phyloP scores from a whole-genome alignment of 1,140 invertebrate genomes.

The Octopus sinensis region DNA sequence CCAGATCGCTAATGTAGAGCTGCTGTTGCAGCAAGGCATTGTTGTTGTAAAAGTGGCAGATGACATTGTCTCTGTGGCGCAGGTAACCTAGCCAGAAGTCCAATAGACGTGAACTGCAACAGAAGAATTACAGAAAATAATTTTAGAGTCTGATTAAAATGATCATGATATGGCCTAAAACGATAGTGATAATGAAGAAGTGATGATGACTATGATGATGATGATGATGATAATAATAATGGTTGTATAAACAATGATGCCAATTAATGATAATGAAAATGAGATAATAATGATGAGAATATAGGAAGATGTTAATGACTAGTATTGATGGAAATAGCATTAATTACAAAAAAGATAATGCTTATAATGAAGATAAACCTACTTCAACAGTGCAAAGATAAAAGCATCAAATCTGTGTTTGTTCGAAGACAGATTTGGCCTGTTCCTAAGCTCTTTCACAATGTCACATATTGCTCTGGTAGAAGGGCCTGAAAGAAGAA shows the following conservation, averaged over 20 bases:
- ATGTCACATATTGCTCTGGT: constrained; percentile 82
- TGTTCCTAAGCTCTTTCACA: constrained; percentile 78
- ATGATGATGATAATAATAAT: too few species aligned
- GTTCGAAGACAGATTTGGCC: constrained; percentile 78
- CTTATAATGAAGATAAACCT: constrained; percentile 48
- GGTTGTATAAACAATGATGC: too few species aligned
- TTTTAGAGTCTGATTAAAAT: too few species aligned
- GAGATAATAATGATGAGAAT: too few species aligned
- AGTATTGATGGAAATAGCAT: too few species aligned
- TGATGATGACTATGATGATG: too few species aligned
- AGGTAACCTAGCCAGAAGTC: constrained; percentile 83
- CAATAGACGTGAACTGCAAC: constrained; percentile 71
- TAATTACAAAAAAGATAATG: too few species aligned
- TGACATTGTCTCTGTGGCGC: constrained; percentile 74
- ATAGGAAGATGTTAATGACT: too few species aligned
- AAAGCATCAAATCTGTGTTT: constrained; percentile 86
- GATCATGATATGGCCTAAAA: too few species aligned
- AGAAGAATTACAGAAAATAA: background rate
- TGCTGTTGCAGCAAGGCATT: constrained; percentile 66
- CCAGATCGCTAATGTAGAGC: constrained; percentile 65
- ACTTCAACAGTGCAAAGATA: constrained; percentile 84
- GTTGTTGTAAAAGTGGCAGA: constrained; percentile 76
- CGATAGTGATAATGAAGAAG: too few species aligned
- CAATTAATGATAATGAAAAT: too few species aligned
- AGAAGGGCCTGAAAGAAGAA: constrained; percentile 64